Base-by-base conservation (phyloP, 2,113 vertebrate species). In the Excalfactoria chinensis region DNA sequence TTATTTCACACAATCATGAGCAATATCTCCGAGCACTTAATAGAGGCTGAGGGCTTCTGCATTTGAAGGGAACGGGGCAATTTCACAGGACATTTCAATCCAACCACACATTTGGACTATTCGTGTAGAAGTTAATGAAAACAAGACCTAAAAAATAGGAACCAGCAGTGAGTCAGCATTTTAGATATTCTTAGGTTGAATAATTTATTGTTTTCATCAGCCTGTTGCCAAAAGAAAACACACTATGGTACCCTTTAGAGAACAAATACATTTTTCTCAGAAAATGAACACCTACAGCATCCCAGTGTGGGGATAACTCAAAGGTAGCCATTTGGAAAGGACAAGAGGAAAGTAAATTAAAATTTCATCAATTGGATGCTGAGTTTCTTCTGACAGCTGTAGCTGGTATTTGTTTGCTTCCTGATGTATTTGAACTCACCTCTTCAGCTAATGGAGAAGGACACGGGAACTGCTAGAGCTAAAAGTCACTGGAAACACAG, bases 121-220 rank as follows among this genome's bases (percentile, higher is more conserved):
- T 97, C 95, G 96, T 75, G 60, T 71, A 92, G 69, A 93, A 93
- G 79, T 90, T 96, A 96, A 97, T 93, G 89, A 97, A 97, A 97
- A 97, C 88, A 96, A 97, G 91, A 46, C 35, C 86, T 63, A 64
- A 88, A 92, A 91, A 86, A 63, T 75, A 92, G 64, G 48, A 95
- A 79, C 13, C 18, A 62, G 63, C 56, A 69, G 35, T 63, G 69
- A 96, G 64, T 94, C 34, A 66, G 83, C 49, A 11, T 73, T 94
- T 93, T 74, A 94, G 64, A 91, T 49, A 49, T 95, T 86, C 72
- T 58, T 58, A 41, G 7, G 9, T 60, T 93, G 58, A 96, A 94
- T 84, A 91, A 91, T 96, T 95, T 89, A 92, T 91, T 89, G 68
- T 95, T 97, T 96, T 93, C 94, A 95, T 78, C 93, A 91, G 85